Conservation (phyloP, 2,113 vertebrate genomes). For the Petroica traversi region DNA sequence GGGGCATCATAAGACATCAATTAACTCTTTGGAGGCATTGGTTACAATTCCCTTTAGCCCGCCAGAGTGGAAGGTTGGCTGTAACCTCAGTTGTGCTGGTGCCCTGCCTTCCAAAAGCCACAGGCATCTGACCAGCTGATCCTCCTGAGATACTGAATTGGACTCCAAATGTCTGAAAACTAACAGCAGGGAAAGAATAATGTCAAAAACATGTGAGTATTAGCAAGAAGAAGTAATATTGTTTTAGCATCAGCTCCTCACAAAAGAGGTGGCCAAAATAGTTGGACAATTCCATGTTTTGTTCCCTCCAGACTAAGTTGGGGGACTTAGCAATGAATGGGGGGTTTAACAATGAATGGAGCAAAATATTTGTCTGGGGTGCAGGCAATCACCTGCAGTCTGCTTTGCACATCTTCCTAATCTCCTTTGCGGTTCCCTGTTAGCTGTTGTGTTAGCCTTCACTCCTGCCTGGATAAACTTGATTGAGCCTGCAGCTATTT, state of each 20-base stretch:
- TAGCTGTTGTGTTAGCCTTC: not conserved
- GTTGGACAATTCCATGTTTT: not conserved
- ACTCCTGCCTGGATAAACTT: not conserved
- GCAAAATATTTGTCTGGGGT: not conserved
- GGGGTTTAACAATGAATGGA: not conserved
- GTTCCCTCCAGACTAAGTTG: not conserved
- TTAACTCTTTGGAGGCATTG: not conserved
- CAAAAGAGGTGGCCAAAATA: accelerated
- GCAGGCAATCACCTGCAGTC: not conserved
- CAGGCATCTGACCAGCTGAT: accelerated
- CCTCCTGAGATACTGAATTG: not conserved
- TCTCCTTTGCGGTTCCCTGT: not conserved
- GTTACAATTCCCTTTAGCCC: not conserved
- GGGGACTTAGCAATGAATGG: not conserved
- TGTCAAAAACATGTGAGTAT: accelerated
- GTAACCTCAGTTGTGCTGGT: accelerated
- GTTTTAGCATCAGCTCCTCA: not conserved
- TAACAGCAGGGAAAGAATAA: not conserved
- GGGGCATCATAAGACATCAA: not conserved
- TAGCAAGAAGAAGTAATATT: not conserved
- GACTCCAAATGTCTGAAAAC: not conserved
- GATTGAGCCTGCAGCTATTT: conserved; percentile 37
- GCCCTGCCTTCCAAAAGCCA: not conserved
- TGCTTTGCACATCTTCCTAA: not conserved
- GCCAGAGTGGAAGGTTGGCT: not conserved